Evolutionary conservation across 2,888 invertebrate species (phyloP), one percentile per base, ranked within the genome.

Genomic region (Aethes cnicana): DNA sequence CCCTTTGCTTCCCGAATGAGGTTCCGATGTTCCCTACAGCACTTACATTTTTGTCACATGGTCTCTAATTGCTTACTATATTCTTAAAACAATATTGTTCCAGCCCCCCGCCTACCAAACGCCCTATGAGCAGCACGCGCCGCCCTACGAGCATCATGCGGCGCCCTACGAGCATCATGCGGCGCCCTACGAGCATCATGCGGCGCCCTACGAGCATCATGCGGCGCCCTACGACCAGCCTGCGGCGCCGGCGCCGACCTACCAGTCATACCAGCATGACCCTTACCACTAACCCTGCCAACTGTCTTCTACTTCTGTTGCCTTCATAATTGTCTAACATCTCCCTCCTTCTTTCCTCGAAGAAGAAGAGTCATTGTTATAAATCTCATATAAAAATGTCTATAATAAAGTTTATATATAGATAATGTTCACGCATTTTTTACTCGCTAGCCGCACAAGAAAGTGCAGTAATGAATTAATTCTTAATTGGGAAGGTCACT

Each of bases 391-490:
- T 43, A 21, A 43, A 43, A 16, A 9, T 30, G 11, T 21, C 32
- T 14, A 14, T 41, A 35, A 35, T 35, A 50, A 43, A 36, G 16
- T 21, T 43, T 36, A 36, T 35, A 20, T n/a, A 36, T 44, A 37
- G 12, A 30, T 47, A 41, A 39, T 18, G 17, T 39, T n/a, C n/a
- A n/a, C n/a, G n/a, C n/a, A n/a, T n/a, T 28, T 47, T 37, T 52
- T 28, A 11, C 30, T 37, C 47, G 36, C 28, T 30, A 53, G 26
- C 33, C 12, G 41, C 77, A 81, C 74, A 84, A 84, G 88, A 88
- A 87, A 88, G 87, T 88, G 84, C 81, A 85, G 82, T 84, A 84
- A 83, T 87, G 84, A 81, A 84, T 85, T 81, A 83, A 83, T 81
- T 75, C 68, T 81, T 87, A 86, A 87, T 87, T 83, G 83, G 78